Evolutionary conservation across 2,113 vertebrate species (phyloP), one percentile per base, ranked within the genome.

Genomic region (Sisor rabdophorus): DNA sequence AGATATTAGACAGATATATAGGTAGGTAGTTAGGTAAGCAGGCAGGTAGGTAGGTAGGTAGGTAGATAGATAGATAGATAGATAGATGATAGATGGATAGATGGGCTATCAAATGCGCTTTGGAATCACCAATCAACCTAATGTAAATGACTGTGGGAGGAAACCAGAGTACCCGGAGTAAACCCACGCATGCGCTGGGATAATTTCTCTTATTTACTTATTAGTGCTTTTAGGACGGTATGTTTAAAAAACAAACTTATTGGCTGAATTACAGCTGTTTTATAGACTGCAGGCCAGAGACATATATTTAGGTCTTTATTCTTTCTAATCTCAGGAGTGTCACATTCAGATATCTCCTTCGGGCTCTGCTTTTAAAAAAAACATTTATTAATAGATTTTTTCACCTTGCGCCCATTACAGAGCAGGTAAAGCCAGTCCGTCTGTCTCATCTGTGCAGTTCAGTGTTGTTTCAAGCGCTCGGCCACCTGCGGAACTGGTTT

Each of bases 401-500:
- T 40, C 40, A 52, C 16, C 24, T 40, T 76, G 40, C 47, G 50
- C 54, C 32, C 28, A 68, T 30, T 52, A 54, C 26, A 76, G 64
- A 76, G 71, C 80, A 17, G 70, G 80, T 72, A 59, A 76, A 72
- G 56, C 77, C 65, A 26, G 76, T 81, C 63, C 17, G 30, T 40
- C 64, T 16, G 3, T 82, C 76, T 58, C 67, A 26, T 44, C 30
- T 53, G 2, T 52, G 44, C 76, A 69, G 50, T 32, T 55, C 19
- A 26, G 56, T 48, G 40, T 67, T 76, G 74, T 24, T 76, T 50
- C 26, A n/a, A 40, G 44, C 68, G 73, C 30, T 59, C 48, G 44
- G 54, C 55, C 56, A 10, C 77, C 15, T 40, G 80, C 58, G 59
- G 60, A 79, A 79, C 80, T 55, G 70, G 77, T 79, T 82, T 63